These are phyloP conservation scores for Neosalanx taihuensis DNA, from an alignment of 2,797 vertebrate genomes.

Conservation along the genomic window DNA sequence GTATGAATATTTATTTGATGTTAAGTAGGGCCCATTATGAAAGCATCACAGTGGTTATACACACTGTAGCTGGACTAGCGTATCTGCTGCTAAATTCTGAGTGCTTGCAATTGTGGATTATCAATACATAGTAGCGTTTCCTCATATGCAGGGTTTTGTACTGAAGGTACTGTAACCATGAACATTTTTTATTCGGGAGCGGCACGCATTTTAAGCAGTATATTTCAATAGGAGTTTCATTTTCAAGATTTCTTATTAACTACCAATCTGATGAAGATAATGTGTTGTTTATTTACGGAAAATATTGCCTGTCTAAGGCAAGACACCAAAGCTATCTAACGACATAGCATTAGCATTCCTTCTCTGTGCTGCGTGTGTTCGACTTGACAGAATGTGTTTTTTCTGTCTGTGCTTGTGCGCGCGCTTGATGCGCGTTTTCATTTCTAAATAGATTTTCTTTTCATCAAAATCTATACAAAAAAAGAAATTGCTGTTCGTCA, in stretches of 20 bases:
- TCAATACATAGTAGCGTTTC: not conserved
- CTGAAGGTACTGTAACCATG: not conserved
- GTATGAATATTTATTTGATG: not conserved
- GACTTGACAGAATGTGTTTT: not conserved
- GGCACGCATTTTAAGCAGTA: not conserved
- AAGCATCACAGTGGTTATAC: not conserved
- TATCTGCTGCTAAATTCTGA: not conserved
- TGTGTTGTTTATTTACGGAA: too few relatives aligned
- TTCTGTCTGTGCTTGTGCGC: not conserved
- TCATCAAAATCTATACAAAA: slow-evolving; percentile 57
- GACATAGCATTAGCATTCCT: not conserved
- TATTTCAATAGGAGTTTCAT: too few relatives aligned
- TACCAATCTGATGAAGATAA: not conserved
- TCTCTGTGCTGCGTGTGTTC: not conserved
- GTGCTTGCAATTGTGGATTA: not conserved
- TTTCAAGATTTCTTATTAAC: not conserved
- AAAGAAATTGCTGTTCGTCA: slow-evolving; percentile 58
- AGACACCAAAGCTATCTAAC: too few relatives aligned
- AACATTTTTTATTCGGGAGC: too few relatives aligned
- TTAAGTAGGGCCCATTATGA: not conserved
- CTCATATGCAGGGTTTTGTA: not conserved
- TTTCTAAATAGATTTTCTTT: too few relatives aligned
- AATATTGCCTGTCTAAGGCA: too few relatives aligned
- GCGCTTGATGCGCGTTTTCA: slow-evolving; percentile 22
- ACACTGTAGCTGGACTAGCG: not conserved